phyloP scores from a whole-genome alignment of 2,113 vertebrate genomes.

The Callithrix jacchus region DNA sequence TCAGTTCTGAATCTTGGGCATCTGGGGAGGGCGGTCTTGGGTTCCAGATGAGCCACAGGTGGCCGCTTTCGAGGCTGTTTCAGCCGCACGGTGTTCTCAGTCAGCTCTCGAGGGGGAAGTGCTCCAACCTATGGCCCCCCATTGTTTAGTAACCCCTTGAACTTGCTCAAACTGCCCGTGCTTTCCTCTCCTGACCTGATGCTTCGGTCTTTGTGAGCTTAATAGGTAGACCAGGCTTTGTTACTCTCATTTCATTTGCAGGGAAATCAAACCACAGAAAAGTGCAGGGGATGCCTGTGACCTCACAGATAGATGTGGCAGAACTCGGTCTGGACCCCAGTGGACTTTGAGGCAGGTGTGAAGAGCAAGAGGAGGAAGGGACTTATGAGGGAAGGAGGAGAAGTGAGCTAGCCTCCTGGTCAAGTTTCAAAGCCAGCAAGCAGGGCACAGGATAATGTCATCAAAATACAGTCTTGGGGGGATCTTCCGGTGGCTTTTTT shows the following conservation, averaged over 20 bases:
- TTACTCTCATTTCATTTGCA: neutral
- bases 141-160: neutral
- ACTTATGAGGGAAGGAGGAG: no score
- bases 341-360: neutral
- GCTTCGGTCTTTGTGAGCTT: neutral
- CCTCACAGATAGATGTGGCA: neutral
- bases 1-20: neutral
- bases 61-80: neutral
- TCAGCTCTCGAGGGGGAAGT: neutral
- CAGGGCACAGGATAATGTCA: neutral
- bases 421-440: neutral
- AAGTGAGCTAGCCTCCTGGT: fast-evolving
- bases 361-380: neutral
- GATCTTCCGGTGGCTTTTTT: neutral
- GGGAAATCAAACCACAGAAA: neutral
- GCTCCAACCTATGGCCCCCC: fast-evolving
- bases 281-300: neutral
- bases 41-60: neutral
- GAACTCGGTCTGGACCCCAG: neutral
- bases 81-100: fast-evolving
- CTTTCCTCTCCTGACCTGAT: neutral
- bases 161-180: neutral
- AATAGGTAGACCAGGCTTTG: no score
- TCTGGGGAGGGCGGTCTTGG: neutral
- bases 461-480: neutral